Base-by-base conservation (phyloP, 2,888 invertebrate species). In the Leucophenga montana region DNA sequence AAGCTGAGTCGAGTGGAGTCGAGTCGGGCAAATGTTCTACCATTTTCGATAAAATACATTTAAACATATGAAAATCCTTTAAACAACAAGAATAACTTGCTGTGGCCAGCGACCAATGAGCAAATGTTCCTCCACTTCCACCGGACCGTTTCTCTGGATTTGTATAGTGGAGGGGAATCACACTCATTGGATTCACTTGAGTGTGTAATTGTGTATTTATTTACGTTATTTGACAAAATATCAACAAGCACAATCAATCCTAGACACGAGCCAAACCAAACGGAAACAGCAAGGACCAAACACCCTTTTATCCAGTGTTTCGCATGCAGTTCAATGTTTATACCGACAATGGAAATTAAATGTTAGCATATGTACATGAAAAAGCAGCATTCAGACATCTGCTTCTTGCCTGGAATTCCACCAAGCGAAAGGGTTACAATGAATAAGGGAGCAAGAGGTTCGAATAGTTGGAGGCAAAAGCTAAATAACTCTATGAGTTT, bases 181-280 rank as follows among this genome's bases (percentile, higher is more conserved):
- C 65, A 57, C 65, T 66, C 72, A 68, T 44, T 50, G 70, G 75
- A 83, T 74, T 82, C 87, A 87, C 80, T 86, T 85, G 84, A 86
- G 85, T 86, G 84, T 87, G 87, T 88, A 87, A 88, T 88, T 88
- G 85, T 83, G 79, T 83, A 87, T 88, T 86, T 88, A 87, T 86
- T 85, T 86, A 85, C 82, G 79, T 84, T 85, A 85, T 84, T 81
- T 85, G 85, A 87, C 82, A 85, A 86, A 86, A 84, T 85, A 86
- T 85, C 84, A 85, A 85, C 86, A 84, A 85, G 85, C 81, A 79
- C 85, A 84, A 85, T 85, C 84, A 85, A 80, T 85, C 85, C 83
- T 72, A 61, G 66, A 66, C 69, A 71, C 74, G 70, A 71, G 31
- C 5, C 50, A 31, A 14, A 56, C 14, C 9, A 4, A 56, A 14